Conservation (phyloP, 2,797 vertebrate genomes). For the Rhyacichthys aspro region DNA sequence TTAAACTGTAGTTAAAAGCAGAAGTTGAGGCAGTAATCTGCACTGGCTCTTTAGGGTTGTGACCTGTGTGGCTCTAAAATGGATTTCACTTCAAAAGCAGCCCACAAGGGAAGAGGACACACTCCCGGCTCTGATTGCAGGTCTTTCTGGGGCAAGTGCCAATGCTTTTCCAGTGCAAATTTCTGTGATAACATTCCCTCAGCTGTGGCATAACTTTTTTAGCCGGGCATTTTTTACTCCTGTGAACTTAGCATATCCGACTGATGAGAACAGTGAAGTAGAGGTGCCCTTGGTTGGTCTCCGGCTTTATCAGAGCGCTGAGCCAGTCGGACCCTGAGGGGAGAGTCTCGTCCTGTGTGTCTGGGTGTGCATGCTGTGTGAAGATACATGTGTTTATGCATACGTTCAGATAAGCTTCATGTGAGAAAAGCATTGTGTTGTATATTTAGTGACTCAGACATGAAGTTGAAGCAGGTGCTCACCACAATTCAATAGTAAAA, state of each 20-base stretch:
- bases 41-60: conserved; percentile 14
- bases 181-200: conserved; percentile 32
- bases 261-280: conserved; percentile 43
- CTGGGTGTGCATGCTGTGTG: conserved; percentile 6
- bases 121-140: conserved; percentile 19
- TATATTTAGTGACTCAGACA: conserved; percentile 37
- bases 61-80: conserved; percentile 39
- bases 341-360: conserved; percentile 8
- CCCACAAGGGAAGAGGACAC: conserved; percentile 27
- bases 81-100: conserved; percentile 46
- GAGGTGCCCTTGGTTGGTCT: conserved; percentile 57
- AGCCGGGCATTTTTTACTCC: conserved; percentile 17
- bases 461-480: conserved; percentile 36
- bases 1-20: conserved; percentile 34
- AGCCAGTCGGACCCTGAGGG: conserved; percentile 37
- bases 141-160: conserved; percentile 16
- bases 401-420: conserved; percentile 25
- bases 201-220: conserved; percentile 25
- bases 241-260: conserved; percentile 29
- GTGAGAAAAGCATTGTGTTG: conserved; percentile 28
- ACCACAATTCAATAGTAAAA: neutral
- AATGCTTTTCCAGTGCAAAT: conserved; percentile 23
- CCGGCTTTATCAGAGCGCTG: conserved; percentile 49
- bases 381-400: conserved; percentile 10
- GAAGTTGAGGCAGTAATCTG: conserved; percentile 26